Percentiles rank a stretch among this genome's conserved stretches.
Conservation (phyloP, 1,140 invertebrate genomes). For the Sarcophaga bullata region DNA sequence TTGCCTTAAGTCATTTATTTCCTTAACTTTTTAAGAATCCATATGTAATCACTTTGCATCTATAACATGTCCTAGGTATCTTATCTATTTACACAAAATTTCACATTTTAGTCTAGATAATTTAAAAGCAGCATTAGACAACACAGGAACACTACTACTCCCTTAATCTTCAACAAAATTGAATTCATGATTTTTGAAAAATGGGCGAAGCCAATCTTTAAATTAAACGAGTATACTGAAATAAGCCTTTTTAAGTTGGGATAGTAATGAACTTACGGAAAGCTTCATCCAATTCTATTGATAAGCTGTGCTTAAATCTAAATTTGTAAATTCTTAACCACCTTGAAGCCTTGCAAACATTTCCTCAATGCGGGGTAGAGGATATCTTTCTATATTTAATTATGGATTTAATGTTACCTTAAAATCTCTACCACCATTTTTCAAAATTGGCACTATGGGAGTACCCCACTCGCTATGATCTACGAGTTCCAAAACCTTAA, state of each 20-base stretch:
- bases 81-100: constrained; percentile 49
- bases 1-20: constrained; percentile 46
- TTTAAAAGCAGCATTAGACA: constrained; percentile 49
- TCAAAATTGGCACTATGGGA: constrained; percentile 66
- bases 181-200: constrained; percentile 55
- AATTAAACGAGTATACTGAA: constrained; percentile 45
- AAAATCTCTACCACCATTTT: constrained; percentile 66
- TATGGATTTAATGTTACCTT: constrained; percentile 59
- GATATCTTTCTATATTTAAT: constrained; percentile 52
- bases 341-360: not conserved
- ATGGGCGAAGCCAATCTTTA: constrained; percentile 49
- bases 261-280: constrained; percentile 46
- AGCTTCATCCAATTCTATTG: constrained; percentile 44
- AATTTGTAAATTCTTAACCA: not conserved
- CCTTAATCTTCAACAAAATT: constrained; percentile 47
- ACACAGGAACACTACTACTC: constrained; percentile 50
- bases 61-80: constrained; percentile 56
- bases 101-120: constrained; percentile 48
- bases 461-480: constrained; percentile 61
- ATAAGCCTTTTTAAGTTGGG: constrained; percentile 47
- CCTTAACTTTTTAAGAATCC: constrained; percentile 48
- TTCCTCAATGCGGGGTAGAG: not conserved
- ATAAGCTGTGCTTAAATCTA: constrained; percentile 41
- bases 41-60: constrained; percentile 51
- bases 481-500: constrained; percentile 50